These are phyloP conservation scores for Steromphala cineraria DNA, from an alignment of 2,888 invertebrate species.

Conservation along the genomic window DNA sequence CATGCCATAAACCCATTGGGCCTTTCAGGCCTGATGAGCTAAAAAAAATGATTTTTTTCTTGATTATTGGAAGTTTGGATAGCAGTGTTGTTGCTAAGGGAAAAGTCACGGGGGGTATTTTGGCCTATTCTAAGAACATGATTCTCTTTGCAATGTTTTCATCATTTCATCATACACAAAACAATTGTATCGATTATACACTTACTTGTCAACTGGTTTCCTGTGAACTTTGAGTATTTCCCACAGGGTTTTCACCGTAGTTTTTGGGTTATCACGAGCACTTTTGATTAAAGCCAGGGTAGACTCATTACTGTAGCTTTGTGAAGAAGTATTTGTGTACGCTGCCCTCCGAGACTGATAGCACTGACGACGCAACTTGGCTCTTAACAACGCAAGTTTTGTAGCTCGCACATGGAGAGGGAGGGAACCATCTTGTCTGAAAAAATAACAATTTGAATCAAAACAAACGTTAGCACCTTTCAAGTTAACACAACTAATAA, in stretches of 20 bases:
- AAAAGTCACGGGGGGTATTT: too few species aligned
- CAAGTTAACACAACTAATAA: too few species aligned
- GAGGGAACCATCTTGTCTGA: constrained; percentile 43
- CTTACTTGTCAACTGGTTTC: constrained; percentile 11
- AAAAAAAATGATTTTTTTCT: too few species aligned
- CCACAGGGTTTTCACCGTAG: constrained; percentile 57
- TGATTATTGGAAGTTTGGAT: too few species aligned
- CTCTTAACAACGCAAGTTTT: constrained; percentile 63
- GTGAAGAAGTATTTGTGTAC: constrained; percentile 51
- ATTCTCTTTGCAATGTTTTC: background rate
- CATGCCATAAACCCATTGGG: too few species aligned
- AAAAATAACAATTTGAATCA: background rate
- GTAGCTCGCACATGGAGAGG: constrained; percentile 53
- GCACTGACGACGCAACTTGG: constrained; percentile 76
- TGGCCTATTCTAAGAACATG: too few species aligned
- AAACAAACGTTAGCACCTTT: background rate
- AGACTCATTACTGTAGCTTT: constrained; percentile 48
- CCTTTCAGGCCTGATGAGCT: too few species aligned
- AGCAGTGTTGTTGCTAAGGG: too few species aligned
- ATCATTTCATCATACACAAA: background rate
- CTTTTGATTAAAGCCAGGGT: constrained; percentile 73
- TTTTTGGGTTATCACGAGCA: constrained; percentile 57
- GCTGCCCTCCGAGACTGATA: constrained; percentile 74
- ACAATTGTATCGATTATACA: too few species aligned
- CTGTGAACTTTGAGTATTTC: constrained; percentile 36